Evolutionary conservation across 2,888 invertebrate genomes (phyloP), one percentile per base, ranked within the genome.

Genomic region (Caenorhabditis sp.): DNA sequence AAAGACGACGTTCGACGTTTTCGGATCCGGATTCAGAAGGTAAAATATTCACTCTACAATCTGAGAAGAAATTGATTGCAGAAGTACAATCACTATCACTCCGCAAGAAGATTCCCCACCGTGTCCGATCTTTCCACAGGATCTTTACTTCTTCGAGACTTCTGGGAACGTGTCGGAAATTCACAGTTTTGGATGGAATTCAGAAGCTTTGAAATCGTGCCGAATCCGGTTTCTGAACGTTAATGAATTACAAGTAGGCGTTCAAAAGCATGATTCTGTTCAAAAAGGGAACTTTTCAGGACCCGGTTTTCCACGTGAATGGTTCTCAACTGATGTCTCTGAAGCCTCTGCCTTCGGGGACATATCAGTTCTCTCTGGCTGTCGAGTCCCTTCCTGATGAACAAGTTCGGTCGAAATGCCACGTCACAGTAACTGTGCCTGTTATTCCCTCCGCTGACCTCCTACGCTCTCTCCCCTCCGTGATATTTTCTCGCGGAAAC

Each of bases 91-190:
- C 7, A 50, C 52, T 8, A 37, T 70, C 15, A 1, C 15, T 11
- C 32, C 53, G 0, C 45, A 52, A 2, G 8, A 8, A 1, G 17
- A 17, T 5, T 5, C 11, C 22, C 20, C 52, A 6, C 22, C 30
- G 1, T 68, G 68, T 20, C 68, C 68, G 6, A 7, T 68, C 17
- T 68, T 68, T 13, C 35, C 58, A 1, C 30, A 50, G 3, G n/a
- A 32, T 0, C 43, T 58, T 15, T 43, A 50, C 20, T 68, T 68
- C 15, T 41, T 68, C n/a, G 68, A 58, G 20, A 45, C 41, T 2
- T 17, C 30, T 9, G n/a, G 27, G 27, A 39, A 13, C 30, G 22
- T 8, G 26, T 32, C 58, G 2, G 45, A 53, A 22, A 41, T 70
- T 24, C 37, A 41, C 45, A 24, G 53, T 22, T 70, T 70, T 17